A percentile compares a stretch with the other conserved stretches of the same genome.
phyloP scores from a whole-genome alignment of 92 coral and sea anemone species.

The Parazoanthus swiftii region DNA sequence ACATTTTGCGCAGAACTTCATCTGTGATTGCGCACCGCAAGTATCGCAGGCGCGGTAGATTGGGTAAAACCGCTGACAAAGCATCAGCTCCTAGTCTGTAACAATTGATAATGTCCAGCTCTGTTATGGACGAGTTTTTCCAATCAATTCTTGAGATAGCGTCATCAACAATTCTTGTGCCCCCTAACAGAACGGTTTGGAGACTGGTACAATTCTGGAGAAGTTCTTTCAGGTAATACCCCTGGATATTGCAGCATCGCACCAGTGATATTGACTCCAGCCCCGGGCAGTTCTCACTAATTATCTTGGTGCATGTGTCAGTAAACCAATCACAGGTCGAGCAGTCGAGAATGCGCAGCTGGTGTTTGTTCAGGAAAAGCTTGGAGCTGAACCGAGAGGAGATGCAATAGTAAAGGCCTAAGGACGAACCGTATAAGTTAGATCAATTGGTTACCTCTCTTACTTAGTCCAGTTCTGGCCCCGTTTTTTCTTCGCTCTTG shows the following conservation, averaged over 20 bases:
- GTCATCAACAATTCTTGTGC: constrained; percentile 59
- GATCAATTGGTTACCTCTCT: background rate
- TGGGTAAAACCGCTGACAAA: constrained; percentile 58
- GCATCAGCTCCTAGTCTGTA: constrained; percentile 54
- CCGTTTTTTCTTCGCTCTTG: too few species aligned
- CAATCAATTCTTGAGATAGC: constrained; percentile 48
- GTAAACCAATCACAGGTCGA: constrained; percentile 67
- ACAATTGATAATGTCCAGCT: constrained; percentile 66
- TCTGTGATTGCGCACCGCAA: constrained; percentile 74
- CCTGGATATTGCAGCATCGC: constrained; percentile 67
- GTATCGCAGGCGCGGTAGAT: constrained; percentile 72
- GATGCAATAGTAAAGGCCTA: constrained; percentile 62
- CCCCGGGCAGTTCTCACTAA: constrained; percentile 58
- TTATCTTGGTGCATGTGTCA: constrained; percentile 50
- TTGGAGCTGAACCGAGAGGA: constrained; percentile 44
- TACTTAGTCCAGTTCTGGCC: too few species aligned
- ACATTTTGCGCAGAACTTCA: constrained; percentile 50
- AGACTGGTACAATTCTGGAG: constrained; percentile 46
- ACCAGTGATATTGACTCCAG: constrained; percentile 64
- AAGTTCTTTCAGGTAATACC: constrained; percentile 54
- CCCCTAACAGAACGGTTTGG: constrained; percentile 60
- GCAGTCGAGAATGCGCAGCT: constrained; percentile 70
- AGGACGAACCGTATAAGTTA: background rate
- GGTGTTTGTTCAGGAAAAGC: constrained; percentile 55
- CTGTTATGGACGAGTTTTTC: constrained; percentile 47